Percentiles rank a stretch among this genome's conserved stretches.
Evolutionary conservation across 2,888 invertebrate species (phyloP).

Genomic region (Melanargia galathea): DNA sequence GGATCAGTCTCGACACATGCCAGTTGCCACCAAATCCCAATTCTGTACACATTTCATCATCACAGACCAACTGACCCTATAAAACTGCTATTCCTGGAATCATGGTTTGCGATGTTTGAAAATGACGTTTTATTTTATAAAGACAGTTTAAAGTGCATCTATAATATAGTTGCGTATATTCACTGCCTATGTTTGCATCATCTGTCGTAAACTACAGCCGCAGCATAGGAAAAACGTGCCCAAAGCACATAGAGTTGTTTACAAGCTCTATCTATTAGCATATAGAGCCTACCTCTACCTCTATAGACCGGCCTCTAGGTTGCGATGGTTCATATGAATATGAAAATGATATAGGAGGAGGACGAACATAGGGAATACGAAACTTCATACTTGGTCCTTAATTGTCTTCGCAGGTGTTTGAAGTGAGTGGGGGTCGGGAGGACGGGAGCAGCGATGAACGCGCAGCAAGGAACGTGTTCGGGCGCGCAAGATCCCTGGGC

Average conservation of each 20-base stretch:
- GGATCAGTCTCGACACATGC: background rate
- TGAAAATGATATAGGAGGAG: too few species aligned
- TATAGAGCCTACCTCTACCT: too few species aligned
- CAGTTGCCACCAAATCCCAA: constrained; percentile 8
- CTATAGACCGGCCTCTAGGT: too few species aligned
- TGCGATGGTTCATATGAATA: too few species aligned
- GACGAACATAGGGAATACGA: too few species aligned
- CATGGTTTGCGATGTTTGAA: background rate
- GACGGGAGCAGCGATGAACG: constrained; percentile 84
- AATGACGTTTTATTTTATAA: constrained; percentile 4
- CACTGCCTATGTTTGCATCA: too few species aligned
- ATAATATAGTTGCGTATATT: too few species aligned
- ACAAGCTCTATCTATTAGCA: too few species aligned
- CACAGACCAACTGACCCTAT: constrained; percentile 3
- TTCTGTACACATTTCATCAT: constrained; percentile 7
- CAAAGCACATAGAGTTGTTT: too few species aligned
- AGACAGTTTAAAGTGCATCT: too few species aligned
- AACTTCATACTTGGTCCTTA: background rate
- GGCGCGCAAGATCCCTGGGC: constrained; percentile 88
- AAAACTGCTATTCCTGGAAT: constrained; percentile 15
- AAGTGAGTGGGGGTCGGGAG: constrained; percentile 86
- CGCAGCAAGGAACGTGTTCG: constrained; percentile 85
- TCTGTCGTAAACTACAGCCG: too few species aligned
- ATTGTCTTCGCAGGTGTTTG: constrained; percentile 87
- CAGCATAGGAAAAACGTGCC: too few species aligned